phyloP scores from a whole-genome alignment of 2,797 vertebrate species.

The Ptychobarbus kaznakovi region DNA sequence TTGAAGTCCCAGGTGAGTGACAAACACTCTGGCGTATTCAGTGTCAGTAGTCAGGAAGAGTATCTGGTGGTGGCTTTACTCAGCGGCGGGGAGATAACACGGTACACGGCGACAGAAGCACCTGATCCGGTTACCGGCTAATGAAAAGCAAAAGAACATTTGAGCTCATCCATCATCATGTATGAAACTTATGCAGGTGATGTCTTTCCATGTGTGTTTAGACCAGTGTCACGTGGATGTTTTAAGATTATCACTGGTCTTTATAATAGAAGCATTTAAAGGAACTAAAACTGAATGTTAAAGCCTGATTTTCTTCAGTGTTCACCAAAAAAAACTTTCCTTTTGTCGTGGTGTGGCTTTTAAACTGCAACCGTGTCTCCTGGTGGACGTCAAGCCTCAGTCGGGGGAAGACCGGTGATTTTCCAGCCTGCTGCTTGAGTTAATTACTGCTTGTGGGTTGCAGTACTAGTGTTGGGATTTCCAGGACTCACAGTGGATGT shows the following conservation, averaged over 20 bases:
- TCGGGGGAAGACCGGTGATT: slow-evolving; percentile 61
- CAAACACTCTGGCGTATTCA: neutral
- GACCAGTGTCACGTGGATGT: slow-evolving; percentile 2
- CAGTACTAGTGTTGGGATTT: slow-evolving; percentile 52
- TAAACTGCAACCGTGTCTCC: neutral
- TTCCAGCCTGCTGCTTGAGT: slow-evolving; percentile 69
- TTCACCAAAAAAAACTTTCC: neutral
- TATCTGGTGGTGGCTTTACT: neutral
- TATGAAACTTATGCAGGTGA: neutral
- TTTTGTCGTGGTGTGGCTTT: slow-evolving; percentile 15
- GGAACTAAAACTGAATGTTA: neutral
- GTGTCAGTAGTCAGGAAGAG: slow-evolving; percentile 5
- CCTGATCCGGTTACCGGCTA: slow-evolving; percentile 17
- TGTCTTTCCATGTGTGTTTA: slow-evolving; percentile 9
- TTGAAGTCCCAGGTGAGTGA: slow-evolving; percentile 51
- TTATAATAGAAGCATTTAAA: neutral
- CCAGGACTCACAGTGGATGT: neutral
- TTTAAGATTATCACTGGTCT: neutral
- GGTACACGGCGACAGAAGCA: neutral
- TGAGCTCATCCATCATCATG: neutral
- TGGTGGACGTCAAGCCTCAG: slow-evolving; percentile 34
- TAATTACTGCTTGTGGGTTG: slow-evolving; percentile 71
- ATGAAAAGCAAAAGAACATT: slow-evolving; percentile 16
- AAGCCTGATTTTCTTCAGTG: neutral
- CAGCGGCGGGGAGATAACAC: slow-evolving; percentile 6